Percentiles rank a stretch among this genome's conserved stretches.
These are phyloP conservation scores for Cinclus mexicanus DNA, from an alignment of 2,113 vertebrate genomes.

Conservation along the genomic window DNA sequence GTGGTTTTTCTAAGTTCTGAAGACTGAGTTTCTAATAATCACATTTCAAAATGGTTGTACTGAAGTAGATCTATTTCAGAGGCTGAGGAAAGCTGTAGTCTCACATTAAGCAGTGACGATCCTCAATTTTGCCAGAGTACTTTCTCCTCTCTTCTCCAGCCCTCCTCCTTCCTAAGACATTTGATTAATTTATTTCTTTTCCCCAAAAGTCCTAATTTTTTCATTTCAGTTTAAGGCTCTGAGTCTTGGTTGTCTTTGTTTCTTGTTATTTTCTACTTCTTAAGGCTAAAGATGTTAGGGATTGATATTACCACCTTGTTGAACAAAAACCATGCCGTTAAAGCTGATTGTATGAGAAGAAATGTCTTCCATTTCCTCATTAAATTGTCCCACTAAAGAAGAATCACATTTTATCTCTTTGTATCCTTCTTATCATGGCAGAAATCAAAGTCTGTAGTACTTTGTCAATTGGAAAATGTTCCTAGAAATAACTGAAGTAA, in stretches of 20 bases:
- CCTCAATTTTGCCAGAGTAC: neutral
- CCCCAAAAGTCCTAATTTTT: neutral
- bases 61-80: neutral
- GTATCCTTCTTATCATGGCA: neutral
- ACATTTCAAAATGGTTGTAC: neutral
- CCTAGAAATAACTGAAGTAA: neutral
- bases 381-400: neutral
- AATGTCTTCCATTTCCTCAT: neutral
- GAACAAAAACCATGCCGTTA: neutral
- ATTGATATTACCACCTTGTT: neutral
- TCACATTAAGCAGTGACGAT: neutral
- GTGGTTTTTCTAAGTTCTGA: neutral
- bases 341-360: neutral
- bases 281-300: neutral
- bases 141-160: neutral
- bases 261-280: neutral
- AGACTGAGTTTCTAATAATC: neutral
- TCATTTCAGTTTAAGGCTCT: neutral
- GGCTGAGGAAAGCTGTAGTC: neutral
- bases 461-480: neutral
- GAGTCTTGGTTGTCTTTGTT: neutral
- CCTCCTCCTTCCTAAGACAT: neutral
- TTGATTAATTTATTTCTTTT: neutral
- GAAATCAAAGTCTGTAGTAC: neutral
- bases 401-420: neutral